phyloP scores from a whole-genome alignment of 2,888 invertebrate genomes.

The Glyphotaelius pellucidus region DNA sequence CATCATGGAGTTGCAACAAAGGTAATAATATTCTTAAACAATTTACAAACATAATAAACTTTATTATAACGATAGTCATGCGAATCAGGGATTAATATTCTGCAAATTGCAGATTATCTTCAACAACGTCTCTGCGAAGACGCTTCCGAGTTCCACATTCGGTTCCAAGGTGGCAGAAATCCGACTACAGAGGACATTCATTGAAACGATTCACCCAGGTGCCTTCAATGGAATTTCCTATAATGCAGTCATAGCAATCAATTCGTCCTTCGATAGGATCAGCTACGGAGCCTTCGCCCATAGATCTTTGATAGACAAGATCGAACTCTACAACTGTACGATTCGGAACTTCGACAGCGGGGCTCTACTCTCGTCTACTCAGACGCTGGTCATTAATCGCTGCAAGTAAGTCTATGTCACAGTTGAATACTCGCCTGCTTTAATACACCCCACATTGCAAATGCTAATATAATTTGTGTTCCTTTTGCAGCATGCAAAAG shows the following conservation, averaged over 20 bases:
- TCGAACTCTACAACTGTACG: slow-evolving; percentile 79
- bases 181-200: slow-evolving; percentile 75
- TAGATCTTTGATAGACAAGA: slow-evolving; percentile 79
- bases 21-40: slow-evolving; percentile 30
- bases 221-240: slow-evolving; percentile 84
- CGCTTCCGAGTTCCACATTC: slow-evolving; percentile 80
- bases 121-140: slow-evolving; percentile 68
- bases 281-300: slow-evolving; percentile 81
- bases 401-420: slow-evolving; percentile 77
- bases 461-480: neutral
- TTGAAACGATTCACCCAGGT: slow-evolving; percentile 78
- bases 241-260: slow-evolving; percentile 79
- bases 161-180: slow-evolving; percentile 81
- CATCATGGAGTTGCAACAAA: slow-evolving; percentile 79
- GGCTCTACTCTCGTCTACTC: slow-evolving; percentile 81
- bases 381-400: slow-evolving; percentile 81
- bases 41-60: neutral
- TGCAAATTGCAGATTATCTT: slow-evolving; percentile 54
- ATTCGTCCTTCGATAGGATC: slow-evolving; percentile 79
- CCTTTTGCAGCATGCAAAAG: slow-evolving; percentile 68
- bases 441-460: neutral
- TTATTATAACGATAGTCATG: neutral
- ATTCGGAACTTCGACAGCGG: slow-evolving; percentile 77
- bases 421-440: slow-evolving; percentile 58
- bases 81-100: neutral